Base-by-base conservation (phyloP, 92 coral and sea anemone genomes). In the Desmophyllum pertusum region DNA sequence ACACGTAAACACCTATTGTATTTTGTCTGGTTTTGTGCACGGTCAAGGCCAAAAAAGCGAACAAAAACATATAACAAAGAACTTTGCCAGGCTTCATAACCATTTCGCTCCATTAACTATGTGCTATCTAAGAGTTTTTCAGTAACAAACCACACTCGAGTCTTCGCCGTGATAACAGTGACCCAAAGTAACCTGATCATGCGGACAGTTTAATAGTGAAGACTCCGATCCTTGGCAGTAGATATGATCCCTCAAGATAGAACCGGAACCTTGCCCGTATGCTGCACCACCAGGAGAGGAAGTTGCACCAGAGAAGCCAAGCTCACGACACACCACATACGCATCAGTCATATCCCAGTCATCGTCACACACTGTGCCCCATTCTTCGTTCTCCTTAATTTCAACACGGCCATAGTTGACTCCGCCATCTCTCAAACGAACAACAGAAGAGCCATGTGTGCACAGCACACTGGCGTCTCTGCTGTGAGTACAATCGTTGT, bases 371-470 rank as follows among this genome's bases (percentile, higher is more conserved):
- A 76, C 69, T 51, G 80, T 73, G 68, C 80, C 80, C 68, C 80
- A 76, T 25, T 36, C 36, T 51, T 68, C 80, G 33, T 37, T 36
- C n/a, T 73, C 63, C 23, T 76, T 64, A 19, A 87, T 79, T 68
- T 87, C 90, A 39, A 87, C 86, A 3, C 90, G 90, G 48, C 90
- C 90, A 31, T 87, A 87, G 57, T 25, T 63, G 13, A 72, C 69
- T 0, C 90, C 90, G 46, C 90, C 90, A 50, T 86, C 71, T 0
- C 29, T 87, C 77, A 87, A 84, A 19, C 86, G 69, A n/a, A 87
- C 77, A 29, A 27, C 23, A 9, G 42, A 4, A 6, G 53, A n/a
- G n/a, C n/a, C n/a, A n/a, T n/a, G n/a, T n/a, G n/a, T 0, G 15
- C 91, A 88, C 52, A 41, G 35, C 30, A 88, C 85, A 18, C 85